Evolutionary conservation across 1,140 invertebrate species (phyloP).

Genomic region (Whitmania pigra): DNA sequence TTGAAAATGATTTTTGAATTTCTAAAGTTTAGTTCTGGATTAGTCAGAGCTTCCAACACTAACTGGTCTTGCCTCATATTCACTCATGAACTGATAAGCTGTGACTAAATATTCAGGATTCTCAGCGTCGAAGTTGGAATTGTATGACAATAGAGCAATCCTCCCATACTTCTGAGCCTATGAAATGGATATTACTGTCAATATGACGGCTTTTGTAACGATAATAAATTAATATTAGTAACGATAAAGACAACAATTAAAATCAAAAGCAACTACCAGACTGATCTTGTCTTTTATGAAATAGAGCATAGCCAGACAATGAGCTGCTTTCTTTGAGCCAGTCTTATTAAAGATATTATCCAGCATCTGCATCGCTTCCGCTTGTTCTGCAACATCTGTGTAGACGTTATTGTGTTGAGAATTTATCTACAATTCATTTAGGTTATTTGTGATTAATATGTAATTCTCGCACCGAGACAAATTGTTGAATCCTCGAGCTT

Average conservation of each 20-base stretch:
- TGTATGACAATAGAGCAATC: neutral
- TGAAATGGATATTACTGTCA: neutral
- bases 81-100: slow-evolving; percentile 5
- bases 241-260: too few species aligned
- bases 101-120: slow-evolving; percentile 3
- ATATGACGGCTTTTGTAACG: too few species aligned
- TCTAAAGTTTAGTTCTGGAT: neutral
- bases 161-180: slow-evolving; percentile 2
- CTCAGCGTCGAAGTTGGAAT: slow-evolving; percentile 8
- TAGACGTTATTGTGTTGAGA: neutral
- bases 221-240: too few species aligned
- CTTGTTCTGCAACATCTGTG: neutral
- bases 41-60: slow-evolving; percentile 10
- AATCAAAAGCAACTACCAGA: neutral
- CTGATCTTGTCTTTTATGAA: slow-evolving; percentile 12
- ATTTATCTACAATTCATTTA: neutral
- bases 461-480: neutral
- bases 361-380: slow-evolving; percentile 3
- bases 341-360: slow-evolving; percentile 5
- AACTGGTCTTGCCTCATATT: slow-evolving; percentile 5
- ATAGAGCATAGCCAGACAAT: slow-evolving; percentile 7
- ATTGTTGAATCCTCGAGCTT: neutral
- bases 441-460: neutral
- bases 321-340: slow-evolving; percentile 5
- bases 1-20: too few species aligned